phyloP scores from a whole-genome alignment of 2,888 invertebrate genomes.

The Cephalotes varians region DNA sequence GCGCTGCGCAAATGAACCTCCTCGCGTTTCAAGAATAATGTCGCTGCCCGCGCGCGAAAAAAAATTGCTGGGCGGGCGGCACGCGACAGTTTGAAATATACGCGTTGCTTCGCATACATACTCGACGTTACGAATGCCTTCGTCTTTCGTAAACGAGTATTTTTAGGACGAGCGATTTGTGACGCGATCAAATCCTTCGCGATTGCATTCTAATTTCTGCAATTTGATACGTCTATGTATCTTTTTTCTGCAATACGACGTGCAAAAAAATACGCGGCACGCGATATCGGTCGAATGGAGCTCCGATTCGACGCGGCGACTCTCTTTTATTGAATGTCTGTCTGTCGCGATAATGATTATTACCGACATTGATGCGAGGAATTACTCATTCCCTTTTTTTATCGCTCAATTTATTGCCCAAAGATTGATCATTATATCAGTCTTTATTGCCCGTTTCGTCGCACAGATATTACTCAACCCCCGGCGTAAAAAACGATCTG shows the following conservation, averaged over 20 bases:
- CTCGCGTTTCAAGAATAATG: constrained; percentile 51
- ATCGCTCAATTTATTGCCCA: constrained; percentile 17
- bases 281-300: neutral
- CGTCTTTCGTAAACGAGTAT: neutral
- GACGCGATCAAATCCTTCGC: neutral
- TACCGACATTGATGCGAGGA: neutral
- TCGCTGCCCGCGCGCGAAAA: constrained; percentile 36
- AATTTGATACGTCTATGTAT: neutral
- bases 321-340: neutral
- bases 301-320: neutral
- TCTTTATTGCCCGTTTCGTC: constrained; percentile 14
- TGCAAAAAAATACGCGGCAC: neutral
- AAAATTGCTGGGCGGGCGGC: constrained; percentile 45
- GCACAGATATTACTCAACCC: constrained; percentile 3
- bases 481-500: constrained; percentile 9
- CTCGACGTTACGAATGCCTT: constrained; percentile 17
- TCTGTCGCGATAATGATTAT: neutral
- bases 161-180: neutral
- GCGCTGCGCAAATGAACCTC: constrained; percentile 43
- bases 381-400: neutral
- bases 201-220: neutral
- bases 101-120: constrained; percentile 17
- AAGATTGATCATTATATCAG: constrained; percentile 27
- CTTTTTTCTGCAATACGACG: neutral
- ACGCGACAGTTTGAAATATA: constrained; percentile 49